phyloP scores from a whole-genome alignment of 2,888 invertebrate species.

The Scaptodrosophila latifasciaeformis region DNA sequence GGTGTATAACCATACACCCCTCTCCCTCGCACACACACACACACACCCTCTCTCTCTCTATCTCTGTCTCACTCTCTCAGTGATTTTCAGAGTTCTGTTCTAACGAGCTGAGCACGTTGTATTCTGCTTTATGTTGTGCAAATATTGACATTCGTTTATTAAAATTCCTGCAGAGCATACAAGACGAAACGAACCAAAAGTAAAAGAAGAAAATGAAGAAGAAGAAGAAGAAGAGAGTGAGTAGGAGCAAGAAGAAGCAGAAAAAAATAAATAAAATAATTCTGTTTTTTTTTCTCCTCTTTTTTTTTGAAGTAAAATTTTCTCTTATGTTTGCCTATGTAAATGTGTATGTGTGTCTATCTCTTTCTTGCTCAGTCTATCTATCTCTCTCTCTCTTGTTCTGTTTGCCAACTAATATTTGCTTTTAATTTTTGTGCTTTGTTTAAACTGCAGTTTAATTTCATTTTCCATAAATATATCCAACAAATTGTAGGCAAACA shows the following conservation, averaged over 20 bases:
- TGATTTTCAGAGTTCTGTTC: conserved; percentile 1
- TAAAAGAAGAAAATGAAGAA: background rate
- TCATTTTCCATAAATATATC: conserved; percentile 70
- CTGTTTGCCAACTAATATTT: conserved; percentile 58
- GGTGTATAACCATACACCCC: too few species aligned
- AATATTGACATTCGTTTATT: conserved; percentile 72
- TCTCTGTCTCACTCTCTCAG: conserved; percentile 3
- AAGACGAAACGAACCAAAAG: too few species aligned
- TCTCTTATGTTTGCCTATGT: conserved; percentile 67
- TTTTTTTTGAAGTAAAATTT: conserved; percentile 29
- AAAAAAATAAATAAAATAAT: conserved; percentile 7
- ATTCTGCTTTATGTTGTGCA: conserved; percentile 68
- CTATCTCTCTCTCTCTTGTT: conserved; percentile 8
- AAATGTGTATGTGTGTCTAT: conserved; percentile 37
- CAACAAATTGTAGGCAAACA: conserved; percentile 49
- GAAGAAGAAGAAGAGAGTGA: conserved; percentile 1
- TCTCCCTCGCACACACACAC: background rate
- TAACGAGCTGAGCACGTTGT: conserved; percentile 22
- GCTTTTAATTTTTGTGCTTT: conserved; percentile 72
- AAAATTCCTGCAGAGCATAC: conserved; percentile 68
- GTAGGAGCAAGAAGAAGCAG: conserved; percentile 4
- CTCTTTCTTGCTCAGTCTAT: background rate
- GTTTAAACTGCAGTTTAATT: conserved; percentile 71
- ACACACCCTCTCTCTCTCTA: background rate
- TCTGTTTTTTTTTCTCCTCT: background rate